Evolutionary conservation across 2,888 invertebrate genomes (phyloP), one percentile per base, ranked within the genome.

Genomic region (Latrodectus elegans): DNA sequence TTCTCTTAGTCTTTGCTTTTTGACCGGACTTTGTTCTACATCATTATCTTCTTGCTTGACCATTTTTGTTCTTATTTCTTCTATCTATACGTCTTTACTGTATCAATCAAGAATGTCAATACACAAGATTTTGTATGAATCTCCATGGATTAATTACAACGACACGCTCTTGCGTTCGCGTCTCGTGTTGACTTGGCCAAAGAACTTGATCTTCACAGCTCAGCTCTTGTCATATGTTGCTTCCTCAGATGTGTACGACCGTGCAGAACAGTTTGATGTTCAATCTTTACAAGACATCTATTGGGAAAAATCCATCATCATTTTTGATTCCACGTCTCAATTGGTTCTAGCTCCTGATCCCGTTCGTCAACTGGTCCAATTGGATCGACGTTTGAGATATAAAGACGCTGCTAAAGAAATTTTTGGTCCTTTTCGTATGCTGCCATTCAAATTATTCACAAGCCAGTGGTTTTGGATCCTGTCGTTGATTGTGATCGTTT

Each of bases 131-230:
- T 53, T 77, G 15, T 12, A 22, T 11, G 10, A 4, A 12, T 1
- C 10, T 9, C 52, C 80, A 0, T 80, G 80, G 80, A 11, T 80
- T 9, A 17, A 71, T 0, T 80, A 80, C 65, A 72, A 80, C 15
- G 80, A 80, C 14, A 51, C 64, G 0, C 9, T 80, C 12, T 51
- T 64, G 8, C 71, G 72, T 12, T 80, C 80, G 0, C 72, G 72
- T 9, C 2, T 80, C 0, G 52, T 80, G 15, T 10, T 80, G 1
- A 15, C 71, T 4, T 83, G 71, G 22, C 83, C 83, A 0, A 70
- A 76, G 70, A 83, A 75, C 22, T 15, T 76, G 12, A 64, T 83
- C 51, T 83, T 83, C 14, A 38, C 76, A 1, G 22, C 64, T 12
- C 83, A 83, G 12, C 22, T 83, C 3, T 51, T 71, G n/a, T 26